Evolutionary conservation across 2,113 vertebrate species (phyloP).

Genomic region (Cyanoderma ruficeps): DNA sequence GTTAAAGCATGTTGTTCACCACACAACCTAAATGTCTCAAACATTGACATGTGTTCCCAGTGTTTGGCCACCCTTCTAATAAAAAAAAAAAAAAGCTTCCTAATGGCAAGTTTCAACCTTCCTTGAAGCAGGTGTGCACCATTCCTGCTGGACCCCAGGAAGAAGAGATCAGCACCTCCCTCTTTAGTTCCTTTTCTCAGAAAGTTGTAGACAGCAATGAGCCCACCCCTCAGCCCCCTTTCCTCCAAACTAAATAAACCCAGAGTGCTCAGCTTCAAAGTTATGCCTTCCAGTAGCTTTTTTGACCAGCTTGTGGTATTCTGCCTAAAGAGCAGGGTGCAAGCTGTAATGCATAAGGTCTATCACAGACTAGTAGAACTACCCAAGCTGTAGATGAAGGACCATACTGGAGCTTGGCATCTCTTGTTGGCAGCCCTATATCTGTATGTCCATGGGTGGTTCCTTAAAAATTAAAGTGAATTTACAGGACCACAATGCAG

Average conservation of each 20-base stretch:
- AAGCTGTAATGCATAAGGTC: accelerated
- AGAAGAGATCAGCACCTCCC: not conserved
- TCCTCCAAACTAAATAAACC: not conserved
- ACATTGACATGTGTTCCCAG: not conserved
- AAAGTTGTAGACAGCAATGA: not conserved
- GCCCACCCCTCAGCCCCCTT: not conserved
- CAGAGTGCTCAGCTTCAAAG: not conserved
- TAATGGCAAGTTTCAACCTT: not conserved
- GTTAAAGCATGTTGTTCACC: not conserved
- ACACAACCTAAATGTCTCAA: not conserved
- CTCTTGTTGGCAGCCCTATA: not conserved
- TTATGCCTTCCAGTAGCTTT: not conserved
- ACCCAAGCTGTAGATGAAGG: not conserved
- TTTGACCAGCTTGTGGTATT: not conserved
- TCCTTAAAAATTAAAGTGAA: not conserved
- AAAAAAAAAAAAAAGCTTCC: not conserved
- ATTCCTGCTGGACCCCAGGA: not conserved
- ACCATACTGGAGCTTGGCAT: not conserved
- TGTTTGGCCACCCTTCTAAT: not conserved
- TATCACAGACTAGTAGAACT: not conserved
- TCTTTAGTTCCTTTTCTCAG: not conserved
- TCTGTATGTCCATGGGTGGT: not conserved
- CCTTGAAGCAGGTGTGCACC: not conserved
- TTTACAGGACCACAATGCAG: not conserved
- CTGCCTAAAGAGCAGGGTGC: not conserved